Base-by-base conservation (phyloP, 1,140 invertebrate genomes). In the Penaeus indicus region DNA sequence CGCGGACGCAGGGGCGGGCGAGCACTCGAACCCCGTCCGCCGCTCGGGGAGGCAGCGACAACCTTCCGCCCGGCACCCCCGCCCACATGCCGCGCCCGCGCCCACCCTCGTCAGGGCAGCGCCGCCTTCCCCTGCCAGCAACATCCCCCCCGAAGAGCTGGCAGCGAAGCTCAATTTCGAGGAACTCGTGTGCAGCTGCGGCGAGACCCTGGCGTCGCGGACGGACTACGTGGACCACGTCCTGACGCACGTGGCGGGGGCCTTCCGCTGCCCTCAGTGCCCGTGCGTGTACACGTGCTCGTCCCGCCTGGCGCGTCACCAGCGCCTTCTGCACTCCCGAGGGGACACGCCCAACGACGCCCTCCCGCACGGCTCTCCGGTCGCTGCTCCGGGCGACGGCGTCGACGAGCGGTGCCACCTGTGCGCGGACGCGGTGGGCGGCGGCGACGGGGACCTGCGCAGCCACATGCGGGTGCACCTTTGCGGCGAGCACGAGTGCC, bases 221-320 rank as follows among this genome's bases (percentile, higher is more conserved):
- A 32, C 61, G 32, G 87, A 75, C 62, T 75, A 88, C 18, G 72
- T 84, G 72, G 61, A 88, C 25, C 87, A 88, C 22, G 60, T 84
- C 60, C 32, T 88, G 61, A 78, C 81, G 16, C 86, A 88, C 27
- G 72, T 64, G 11, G n/a, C 22, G 18, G 72, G 82, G 77, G 82
- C 72, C 22, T 88, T 88, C 61, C 67, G 38, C 60, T 88, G 87
- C 64, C 87, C 81, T 16, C 27, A 84, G 72, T 88, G 87, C 77
- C 38, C 62, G 61, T 88, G 67, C 25, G 82, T 67, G 16, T 88
- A 84, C 42, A 77, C 87, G 11, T 77, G 64, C 81, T 88, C 87
- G 18, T 64, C 67, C 21, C 60, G 54, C 32, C 87, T 88, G n/a
- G 87, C 87, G 5, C 69, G 69, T 1, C 87, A 88, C 72, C 87